phyloP scores from a whole-genome alignment of 2,797 vertebrate genomes.

The Echeneis naucrates region DNA sequence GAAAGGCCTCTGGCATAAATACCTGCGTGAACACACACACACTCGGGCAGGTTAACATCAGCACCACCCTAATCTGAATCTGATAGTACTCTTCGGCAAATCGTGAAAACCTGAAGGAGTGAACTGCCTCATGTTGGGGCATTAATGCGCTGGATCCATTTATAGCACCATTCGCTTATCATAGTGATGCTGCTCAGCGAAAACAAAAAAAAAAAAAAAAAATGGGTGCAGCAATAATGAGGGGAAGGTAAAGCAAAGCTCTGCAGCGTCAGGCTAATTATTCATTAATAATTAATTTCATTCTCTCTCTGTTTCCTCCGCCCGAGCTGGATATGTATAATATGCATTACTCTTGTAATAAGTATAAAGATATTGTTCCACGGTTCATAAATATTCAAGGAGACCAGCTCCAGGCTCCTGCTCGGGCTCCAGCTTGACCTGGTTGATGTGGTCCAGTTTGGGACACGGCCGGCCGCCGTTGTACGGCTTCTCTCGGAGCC shows the following conservation, averaged over 20 bases:
- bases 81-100: constrained; percentile 55
- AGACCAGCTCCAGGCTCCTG: background rate
- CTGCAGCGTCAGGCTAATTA: constrained; percentile 47
- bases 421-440: constrained; percentile 79
- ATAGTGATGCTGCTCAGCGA: constrained; percentile 47
- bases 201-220: too few species aligned
- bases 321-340: constrained; percentile 16
- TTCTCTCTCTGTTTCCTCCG: constrained; percentile 16
- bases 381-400: constrained; percentile 43
- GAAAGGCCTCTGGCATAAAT: constrained; percentile 58
- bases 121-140: constrained; percentile 18
- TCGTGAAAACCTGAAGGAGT: constrained; percentile 49
- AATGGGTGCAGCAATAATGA: constrained; percentile 58
- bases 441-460: constrained; percentile 97
- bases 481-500: constrained; percentile 97
- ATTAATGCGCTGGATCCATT: constrained; percentile 59
- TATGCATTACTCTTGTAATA: constrained; percentile 27
- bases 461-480: constrained; percentile 97
- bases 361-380: constrained; percentile 25
- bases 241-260: constrained; percentile 42
- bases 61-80: constrained; percentile 52
- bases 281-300: constrained; percentile 56
- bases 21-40: constrained; percentile 47
- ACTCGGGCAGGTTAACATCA: constrained; percentile 6
- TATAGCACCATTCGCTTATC: constrained; percentile 43